Evolutionary conservation across 53 echinoderm and acorn worm species (phyloP), one percentile per base, ranked within the genome.

Genomic region (Echinometra lucunter): DNA sequence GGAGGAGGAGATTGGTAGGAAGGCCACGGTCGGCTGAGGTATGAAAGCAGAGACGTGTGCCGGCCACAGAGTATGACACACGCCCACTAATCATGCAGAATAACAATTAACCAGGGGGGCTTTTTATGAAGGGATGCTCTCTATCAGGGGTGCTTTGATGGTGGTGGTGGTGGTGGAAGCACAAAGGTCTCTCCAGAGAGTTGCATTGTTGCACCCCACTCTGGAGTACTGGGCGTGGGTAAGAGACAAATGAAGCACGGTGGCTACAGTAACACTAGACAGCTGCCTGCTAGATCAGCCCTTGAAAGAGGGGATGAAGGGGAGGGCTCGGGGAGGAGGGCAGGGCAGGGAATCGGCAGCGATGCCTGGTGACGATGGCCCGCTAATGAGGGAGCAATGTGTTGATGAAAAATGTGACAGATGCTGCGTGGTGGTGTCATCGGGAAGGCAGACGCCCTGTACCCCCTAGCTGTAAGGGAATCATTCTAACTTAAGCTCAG

Each of bases 21-120:
- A 34, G 67, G 91, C 91, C 66, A 69, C 45, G 69, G 66, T 45
- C 42, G 91, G 69, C 72, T 91, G 91, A 70, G 66, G 44, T 44
- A 44, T 57, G 66, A 94, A 94, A 60, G 94, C 94, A 94, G 85
- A 83, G 94, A 38, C 82, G 94, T 44, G 94, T 60, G 78, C 93
- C 45, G 57, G 57, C 49, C 80, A 45, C 80, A 53, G 53, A 92
- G 27, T 10, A 58, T 57, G 93, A 92, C 93, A 92, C 80, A 92
- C 93, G 93, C 93, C 80, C 93, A 92, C 93, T 92, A 92, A 92
- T 92, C 78, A 92, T 53, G 78, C 93, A 92, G 75, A 92, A 92
- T 78, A 92, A 92, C 93, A 92, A 92, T 92, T 92, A 92, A 92
- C 78, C 93, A 92, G 75, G 53, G 93, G 93, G 75, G 42, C 66